Evolutionary conservation across 2,797 vertebrate genomes (phyloP).

Genomic region (Pseudotriccus pelzelni): DNA sequence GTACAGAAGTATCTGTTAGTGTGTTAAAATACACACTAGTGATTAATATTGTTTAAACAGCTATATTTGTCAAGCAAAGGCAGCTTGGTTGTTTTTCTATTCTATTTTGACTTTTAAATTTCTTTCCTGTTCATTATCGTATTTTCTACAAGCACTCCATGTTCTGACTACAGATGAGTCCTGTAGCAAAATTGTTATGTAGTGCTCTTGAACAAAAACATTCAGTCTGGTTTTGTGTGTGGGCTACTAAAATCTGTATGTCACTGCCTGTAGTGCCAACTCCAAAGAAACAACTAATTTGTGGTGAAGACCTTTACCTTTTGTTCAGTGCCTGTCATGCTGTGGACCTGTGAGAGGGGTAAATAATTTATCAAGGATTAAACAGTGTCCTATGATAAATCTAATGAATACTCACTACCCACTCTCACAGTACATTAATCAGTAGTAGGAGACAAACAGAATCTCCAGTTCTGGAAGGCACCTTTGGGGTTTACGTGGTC

Average conservation of each 20-base stretch:
- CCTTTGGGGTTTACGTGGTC: not conserved
- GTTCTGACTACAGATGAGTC: not conserved
- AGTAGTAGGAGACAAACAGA: not conserved
- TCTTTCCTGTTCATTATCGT: not conserved
- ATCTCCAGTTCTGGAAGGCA: rapidly evolving
- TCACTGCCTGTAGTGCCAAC: rapidly evolving
- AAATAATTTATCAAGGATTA: not conserved
- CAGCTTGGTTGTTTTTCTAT: not conserved
- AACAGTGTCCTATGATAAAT: not conserved
- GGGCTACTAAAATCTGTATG: not conserved
- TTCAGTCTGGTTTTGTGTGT: not conserved
- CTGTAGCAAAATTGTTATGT: not conserved
- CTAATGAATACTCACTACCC: not conserved
- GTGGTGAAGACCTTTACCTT: not conserved
- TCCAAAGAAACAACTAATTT: not conserved
- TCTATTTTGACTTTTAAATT: not conserved
- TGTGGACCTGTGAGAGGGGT: not conserved
- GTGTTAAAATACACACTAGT: not conserved
- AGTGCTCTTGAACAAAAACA: not conserved
- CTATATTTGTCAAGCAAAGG: not conserved
- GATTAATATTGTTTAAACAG: not conserved
- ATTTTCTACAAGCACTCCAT: not conserved
- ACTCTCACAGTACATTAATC: rapidly evolving
- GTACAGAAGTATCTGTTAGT: not conserved
- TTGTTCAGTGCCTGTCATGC: not conserved